Evolutionary conservation across 2,113 vertebrate species (phyloP), one percentile per base, ranked within the genome.

Genomic region (Tricholaema leucomelas): DNA sequence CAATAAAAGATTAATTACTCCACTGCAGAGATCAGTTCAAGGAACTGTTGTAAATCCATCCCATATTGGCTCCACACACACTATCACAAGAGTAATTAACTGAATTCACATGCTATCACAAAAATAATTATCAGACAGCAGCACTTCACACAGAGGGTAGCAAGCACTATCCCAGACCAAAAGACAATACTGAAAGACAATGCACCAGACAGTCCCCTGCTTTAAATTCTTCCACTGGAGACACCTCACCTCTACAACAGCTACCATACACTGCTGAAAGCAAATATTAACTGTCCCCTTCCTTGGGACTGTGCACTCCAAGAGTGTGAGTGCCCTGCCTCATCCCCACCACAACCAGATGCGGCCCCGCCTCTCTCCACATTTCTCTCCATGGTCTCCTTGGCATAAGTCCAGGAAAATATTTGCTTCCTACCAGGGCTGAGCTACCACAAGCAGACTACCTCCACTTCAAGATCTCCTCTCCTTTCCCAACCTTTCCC

Each of bases 241-340:
- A 82, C 55, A 48, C 7, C 20, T 83, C 65, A 71, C 38, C 33
- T 77, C 36, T 63, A 8, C 28, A 74, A 31, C 8, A 77, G 36
- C 48, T 52, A 71, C 52, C 18, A 56, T 6, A 52, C 23, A n/a
- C 12, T 1, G 6, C 17, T 48, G 36, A 87, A 78, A 91, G 40
- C 15, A 80, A 81, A 59, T 15, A 44, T 0, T 0, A 67, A 48
- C 59, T 1, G 1, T 16, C 1, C 5, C 6, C 4, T 65, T 5
- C 24, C 66, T 3, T 25, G 23, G 38, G 30, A 73, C 50, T 44
- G 9, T 10, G 6, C 0, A 0, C 31, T 76, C 27, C 46, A 44
- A 35, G 40, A 38, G 28, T 54, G 15, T 17, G 7, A 35, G 14
- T 18, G 20, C 17, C 48, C 35, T 81, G 18, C 38, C 24, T 77